Base-by-base conservation (phyloP, 2,113 vertebrate species). In the Apistogramma diplotaenia region DNA sequence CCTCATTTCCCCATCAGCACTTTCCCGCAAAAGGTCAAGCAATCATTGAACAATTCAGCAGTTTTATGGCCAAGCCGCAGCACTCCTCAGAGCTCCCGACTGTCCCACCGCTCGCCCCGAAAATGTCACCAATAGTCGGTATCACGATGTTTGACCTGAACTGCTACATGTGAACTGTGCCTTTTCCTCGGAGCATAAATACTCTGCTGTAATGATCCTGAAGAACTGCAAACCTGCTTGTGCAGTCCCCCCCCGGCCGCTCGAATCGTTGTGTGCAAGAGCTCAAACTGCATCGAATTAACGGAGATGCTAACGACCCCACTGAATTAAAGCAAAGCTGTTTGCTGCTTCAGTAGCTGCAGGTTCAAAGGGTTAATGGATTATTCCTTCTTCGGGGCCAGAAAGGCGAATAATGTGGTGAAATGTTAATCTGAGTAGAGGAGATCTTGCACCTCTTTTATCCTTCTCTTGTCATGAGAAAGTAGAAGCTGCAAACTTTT, bases 341-440 rank as follows among this genome's bases (percentile, higher is more conserved):
- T 77, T 60, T 77, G 62, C 16, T 62, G 87, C 83, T 79, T 62
- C 76, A 53, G 18, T 43, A 62, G 81, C 85, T 80, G 29, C 55
- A 15, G 77, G 85, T 78, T 85, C 78, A 74, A 78, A 79, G 70
- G 71, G 86, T 81, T 86, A 85, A 85, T 85, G 73, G 83, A 62
- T 53, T 35, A 74, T 78, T 87, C 57, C 78, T 75, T 56, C 78
- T 82, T 84, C 6, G 60, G 62, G 71, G 49, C 74, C 70, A 74
- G 16, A 33, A 74, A 65, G 54, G 51, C 6, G 85, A 83, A 77
- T 67, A 57, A 78, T 21, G 35, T 55, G 57, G 16, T 55, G 53
- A 58, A 25, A 72, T n/a, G 11, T 40, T 33, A 58, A 78, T 76
- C 54, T 9, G 37, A 70, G 53, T 35, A 74, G 79, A 77, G 8